A percentile compares a stretch with the other conserved stretches of the same genome.
Evolutionary conservation across 2,888 invertebrate genomes (phyloP).

Genomic region (Trachelus stipa): DNA sequence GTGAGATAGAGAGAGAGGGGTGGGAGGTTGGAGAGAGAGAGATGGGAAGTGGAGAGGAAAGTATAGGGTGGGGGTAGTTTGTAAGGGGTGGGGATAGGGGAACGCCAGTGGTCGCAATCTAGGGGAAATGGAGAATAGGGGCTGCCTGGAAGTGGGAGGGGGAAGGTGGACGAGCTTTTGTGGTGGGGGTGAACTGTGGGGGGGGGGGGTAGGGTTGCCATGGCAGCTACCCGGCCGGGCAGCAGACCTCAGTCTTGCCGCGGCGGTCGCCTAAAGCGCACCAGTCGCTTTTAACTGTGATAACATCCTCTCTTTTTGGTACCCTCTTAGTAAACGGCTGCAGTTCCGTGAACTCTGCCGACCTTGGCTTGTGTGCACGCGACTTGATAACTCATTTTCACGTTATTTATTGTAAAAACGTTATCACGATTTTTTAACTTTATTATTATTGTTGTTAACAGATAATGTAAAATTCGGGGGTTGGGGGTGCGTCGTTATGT

Average conservation of each 20-base stretch:
- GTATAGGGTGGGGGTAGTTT: constrained; percentile 41
- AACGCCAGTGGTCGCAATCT: too few relatives aligned
- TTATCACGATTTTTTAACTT: too few relatives aligned
- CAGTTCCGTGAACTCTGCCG: constrained; percentile 2
- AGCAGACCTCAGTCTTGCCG: constrained; percentile 62
- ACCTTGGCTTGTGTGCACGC: constrained; percentile 23
- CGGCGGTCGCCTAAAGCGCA: constrained; percentile 58
- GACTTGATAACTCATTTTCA: too few relatives aligned
- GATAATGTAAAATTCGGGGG: not conserved
- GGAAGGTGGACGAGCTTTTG: too few relatives aligned
- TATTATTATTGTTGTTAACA: not conserved
- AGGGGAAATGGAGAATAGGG: too few relatives aligned
- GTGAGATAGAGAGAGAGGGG: constrained; percentile 5
- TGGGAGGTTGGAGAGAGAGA: constrained; percentile 5
- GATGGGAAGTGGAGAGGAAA: constrained; percentile 24
- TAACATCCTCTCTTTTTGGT: constrained; percentile 9
- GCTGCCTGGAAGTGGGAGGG: too few relatives aligned
- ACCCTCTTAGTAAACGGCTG: not conserved
- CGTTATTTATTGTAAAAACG: too few relatives aligned
- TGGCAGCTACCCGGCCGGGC: constrained; percentile 65
- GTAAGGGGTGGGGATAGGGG: constrained; percentile 12
- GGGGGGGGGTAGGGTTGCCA: constrained; percentile 58
- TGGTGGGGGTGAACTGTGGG: not conserved
- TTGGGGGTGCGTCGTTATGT: not conserved
- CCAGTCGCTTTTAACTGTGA: constrained; percentile 28